These are phyloP conservation scores for Mayetiola destructor DNA, from an alignment of 2,888 invertebrate genomes.

Conservation along the genomic window DNA sequence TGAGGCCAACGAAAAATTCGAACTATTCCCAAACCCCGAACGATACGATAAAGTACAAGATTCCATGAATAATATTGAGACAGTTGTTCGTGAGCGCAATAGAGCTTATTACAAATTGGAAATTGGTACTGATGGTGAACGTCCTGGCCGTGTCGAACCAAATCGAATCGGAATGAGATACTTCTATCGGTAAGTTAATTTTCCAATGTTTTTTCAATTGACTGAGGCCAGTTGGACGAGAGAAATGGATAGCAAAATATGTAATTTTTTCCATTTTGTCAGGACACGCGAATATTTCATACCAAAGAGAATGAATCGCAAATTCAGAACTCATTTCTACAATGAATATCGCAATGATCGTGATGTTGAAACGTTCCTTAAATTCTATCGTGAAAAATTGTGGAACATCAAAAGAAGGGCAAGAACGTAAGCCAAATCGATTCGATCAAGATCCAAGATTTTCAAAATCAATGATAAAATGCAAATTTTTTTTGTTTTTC, in stretches of 20 bases:
- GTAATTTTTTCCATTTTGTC: slow-evolving; percentile 18
- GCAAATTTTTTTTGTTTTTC: slow-evolving; percentile 17
- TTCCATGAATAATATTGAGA: slow-evolving; percentile 87
- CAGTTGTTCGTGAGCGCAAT: slow-evolving; percentile 83
- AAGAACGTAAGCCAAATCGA: slow-evolving; percentile 36
- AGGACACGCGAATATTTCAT: slow-evolving; percentile 45
- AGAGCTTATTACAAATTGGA: slow-evolving; percentile 78
- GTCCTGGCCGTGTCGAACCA: slow-evolving; percentile 45
- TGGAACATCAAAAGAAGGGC: slow-evolving; percentile 42
- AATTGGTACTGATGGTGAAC: slow-evolving; percentile 71
- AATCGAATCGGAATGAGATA: slow-evolving; percentile 47
- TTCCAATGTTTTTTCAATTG: neutral
- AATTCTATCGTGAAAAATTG: slow-evolving; percentile 50
- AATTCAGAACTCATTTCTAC: slow-evolving; percentile 45
- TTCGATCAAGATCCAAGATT: neutral
- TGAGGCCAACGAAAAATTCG: slow-evolving; percentile 48
- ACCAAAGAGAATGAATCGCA: slow-evolving; percentile 50
- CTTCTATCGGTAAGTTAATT: slow-evolving; percentile 34
- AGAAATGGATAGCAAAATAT: neutral
- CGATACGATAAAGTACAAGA: slow-evolving; percentile 83
- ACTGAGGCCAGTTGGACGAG: neutral
- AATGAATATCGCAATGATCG: slow-evolving; percentile 39
- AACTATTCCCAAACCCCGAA: slow-evolving; percentile 80
- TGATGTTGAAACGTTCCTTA: slow-evolving; percentile 48
- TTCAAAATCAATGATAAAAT: neutral